Evolutionary conservation across 2,888 invertebrate genomes (phyloP).

Genomic region (Pammene aurita): DNA sequence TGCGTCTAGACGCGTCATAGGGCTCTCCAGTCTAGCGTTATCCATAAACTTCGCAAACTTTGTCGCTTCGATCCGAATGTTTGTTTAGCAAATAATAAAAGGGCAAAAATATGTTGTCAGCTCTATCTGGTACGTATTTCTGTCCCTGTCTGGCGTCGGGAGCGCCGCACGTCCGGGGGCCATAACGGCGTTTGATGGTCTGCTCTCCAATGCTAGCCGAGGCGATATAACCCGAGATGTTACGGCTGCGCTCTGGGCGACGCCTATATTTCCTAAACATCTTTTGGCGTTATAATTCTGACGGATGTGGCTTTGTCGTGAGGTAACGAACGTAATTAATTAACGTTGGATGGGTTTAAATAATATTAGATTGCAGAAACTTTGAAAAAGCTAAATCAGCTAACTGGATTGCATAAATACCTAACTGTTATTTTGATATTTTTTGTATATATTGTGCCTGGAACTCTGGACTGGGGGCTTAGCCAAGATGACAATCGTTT

Average conservation of each 20-base stretch:
- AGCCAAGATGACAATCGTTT: no score
- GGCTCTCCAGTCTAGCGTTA: conserved; percentile 34
- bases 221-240: conserved; percentile 79
- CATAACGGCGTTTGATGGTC: conserved; percentile 83
- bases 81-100: conserved; percentile 77
- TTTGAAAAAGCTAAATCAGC: no score
- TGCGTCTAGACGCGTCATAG: conserved; percentile 37
- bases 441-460: no score
- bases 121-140: conserved; percentile 61
- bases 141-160: conserved; percentile 65
- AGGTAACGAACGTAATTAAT: conserved; percentile 51
- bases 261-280: conserved; percentile 83
- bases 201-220: conserved; percentile 82
- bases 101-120: conserved; percentile 67
- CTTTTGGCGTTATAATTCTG: conserved; percentile 76
- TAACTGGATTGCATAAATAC: no score
- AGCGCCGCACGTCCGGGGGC: conserved; percentile 80
- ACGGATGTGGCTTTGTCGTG: conserved; percentile 71
- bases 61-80: conserved; percentile 58
- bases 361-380: no score
- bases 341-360: not conserved
- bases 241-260: conserved; percentile 81
- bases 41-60: conserved; percentile 54
- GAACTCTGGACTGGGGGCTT: no score
- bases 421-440: no score